These are phyloP conservation scores for Labia minor DNA, from an alignment of 2,888 invertebrate genomes.

Conservation along the genomic window DNA sequence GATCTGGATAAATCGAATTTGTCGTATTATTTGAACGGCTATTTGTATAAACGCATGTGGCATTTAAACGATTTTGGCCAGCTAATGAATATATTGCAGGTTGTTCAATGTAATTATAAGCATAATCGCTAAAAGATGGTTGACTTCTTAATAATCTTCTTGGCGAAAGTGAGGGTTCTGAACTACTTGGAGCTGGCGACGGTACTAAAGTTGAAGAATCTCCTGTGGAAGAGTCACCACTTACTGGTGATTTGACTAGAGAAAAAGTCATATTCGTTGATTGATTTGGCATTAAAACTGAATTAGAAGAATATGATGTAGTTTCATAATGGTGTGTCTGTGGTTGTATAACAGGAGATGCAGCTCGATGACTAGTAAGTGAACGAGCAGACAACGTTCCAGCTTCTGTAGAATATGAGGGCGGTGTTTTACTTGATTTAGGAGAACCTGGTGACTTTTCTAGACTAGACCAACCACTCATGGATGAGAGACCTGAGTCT, in stretches of 20 bases:
- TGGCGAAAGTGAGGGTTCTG: slow-evolving; percentile 42
- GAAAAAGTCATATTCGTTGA: background rate
- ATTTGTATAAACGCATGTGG: slow-evolving; percentile 63
- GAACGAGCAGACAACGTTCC: slow-evolving; percentile 29
- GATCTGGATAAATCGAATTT: slow-evolving; percentile 50
- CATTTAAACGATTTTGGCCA: slow-evolving; percentile 57
- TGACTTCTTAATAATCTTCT: slow-evolving; percentile 38
- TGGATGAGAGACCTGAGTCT: slow-evolving; percentile 75
- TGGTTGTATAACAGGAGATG: slow-evolving; percentile 27
- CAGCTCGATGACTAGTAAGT: slow-evolving; percentile 22
- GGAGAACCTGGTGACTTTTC: slow-evolving; percentile 78
- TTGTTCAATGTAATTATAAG: slow-evolving; percentile 36
- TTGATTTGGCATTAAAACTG: background rate
- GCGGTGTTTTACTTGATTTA: slow-evolving; percentile 39
- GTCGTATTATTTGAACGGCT: slow-evolving; percentile 41
- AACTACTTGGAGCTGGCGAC: slow-evolving; percentile 40
- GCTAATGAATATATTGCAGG: slow-evolving; percentile 66
- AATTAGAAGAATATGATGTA: background rate
- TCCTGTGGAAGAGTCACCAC: slow-evolving; percentile 35
- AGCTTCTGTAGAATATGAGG: slow-evolving; percentile 35
- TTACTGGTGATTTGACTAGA: slow-evolving; percentile 41
- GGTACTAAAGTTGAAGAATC: slow-evolving; percentile 43
- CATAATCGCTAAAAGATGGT: background rate
- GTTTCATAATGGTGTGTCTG: slow-evolving; percentile 23
- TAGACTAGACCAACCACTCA: slow-evolving; percentile 76